These are phyloP conservation scores for Bettongia penicillata DNA, from an alignment of 2,113 vertebrate genomes.

Conservation along the genomic window DNA sequence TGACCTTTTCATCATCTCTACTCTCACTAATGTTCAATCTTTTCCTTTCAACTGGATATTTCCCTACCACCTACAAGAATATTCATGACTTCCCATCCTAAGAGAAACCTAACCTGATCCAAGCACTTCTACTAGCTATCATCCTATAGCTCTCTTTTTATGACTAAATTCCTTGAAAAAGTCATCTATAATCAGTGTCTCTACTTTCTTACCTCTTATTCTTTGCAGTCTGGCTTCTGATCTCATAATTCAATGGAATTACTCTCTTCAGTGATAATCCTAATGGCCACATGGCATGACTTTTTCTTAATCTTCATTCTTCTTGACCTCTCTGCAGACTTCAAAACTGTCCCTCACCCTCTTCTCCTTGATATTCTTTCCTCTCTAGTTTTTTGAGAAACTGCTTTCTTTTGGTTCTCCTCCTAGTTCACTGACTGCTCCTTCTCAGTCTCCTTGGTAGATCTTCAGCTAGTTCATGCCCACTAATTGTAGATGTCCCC, in stretches of 20 bases:
- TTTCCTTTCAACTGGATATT: not conserved
- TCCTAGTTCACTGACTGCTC: not conserved
- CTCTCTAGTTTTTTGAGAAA: not conserved
- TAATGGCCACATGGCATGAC: not conserved
- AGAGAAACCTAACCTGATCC: not conserved
- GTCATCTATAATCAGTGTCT: not conserved
- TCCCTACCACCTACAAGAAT: not conserved
- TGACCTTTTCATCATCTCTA: not conserved
- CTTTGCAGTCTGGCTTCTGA: not conserved
- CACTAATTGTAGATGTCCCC: not conserved
- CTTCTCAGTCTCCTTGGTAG: not conserved
- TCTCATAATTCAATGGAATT: not conserved
- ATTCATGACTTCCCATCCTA: not conserved
- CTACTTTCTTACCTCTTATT: not conserved
- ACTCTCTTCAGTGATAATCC: not conserved
- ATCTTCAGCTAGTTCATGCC: not conserved
- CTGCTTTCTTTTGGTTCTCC: not conserved
- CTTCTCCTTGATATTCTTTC: not conserved
- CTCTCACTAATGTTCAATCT: not conserved
- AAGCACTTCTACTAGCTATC: not conserved
- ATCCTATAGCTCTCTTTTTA: not conserved
- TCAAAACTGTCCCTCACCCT: not conserved
- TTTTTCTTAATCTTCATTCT: not conserved
- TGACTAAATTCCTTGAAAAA: not conserved
- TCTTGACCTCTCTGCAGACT: not conserved